Evolutionary conservation across 2,888 invertebrate species (phyloP).

Genomic region (Rhopalosiphum nymphaeae): DNA sequence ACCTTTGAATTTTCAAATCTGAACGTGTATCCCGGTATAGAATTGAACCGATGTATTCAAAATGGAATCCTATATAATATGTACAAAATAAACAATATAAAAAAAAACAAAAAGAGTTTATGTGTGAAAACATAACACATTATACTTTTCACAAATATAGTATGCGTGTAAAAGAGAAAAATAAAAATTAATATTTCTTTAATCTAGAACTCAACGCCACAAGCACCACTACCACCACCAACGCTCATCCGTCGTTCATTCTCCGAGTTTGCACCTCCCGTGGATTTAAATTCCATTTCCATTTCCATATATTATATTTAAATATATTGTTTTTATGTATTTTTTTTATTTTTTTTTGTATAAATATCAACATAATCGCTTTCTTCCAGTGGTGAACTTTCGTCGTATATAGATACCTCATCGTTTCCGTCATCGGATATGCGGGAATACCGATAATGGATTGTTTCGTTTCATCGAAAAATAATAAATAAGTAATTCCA

Average conservation of each 20-base stretch:
- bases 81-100: background rate
- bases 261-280: background rate
- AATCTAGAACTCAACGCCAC: background rate
- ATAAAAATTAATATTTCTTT: slow-evolving; percentile 41
- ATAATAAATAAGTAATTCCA: slow-evolving; percentile 34
- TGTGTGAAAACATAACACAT: background rate
- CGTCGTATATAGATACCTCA: background rate
- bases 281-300: slow-evolving; percentile 37
- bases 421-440: slow-evolving; percentile 35
- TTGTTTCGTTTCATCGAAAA: slow-evolving; percentile 16
- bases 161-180: background rate
- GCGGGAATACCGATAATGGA: slow-evolving; percentile 37
- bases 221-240: no score
- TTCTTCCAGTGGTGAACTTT: background rate
- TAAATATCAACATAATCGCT: slow-evolving; percentile 27
- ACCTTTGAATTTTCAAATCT: slow-evolving; percentile 1
- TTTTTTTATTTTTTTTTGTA: background rate
- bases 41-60: slow-evolving; percentile 11
- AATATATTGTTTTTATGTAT: background rate
- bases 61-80: background rate
- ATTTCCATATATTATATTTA: background rate
- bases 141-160: background rate
- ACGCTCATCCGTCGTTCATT: background rate
- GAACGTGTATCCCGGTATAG: background rate
- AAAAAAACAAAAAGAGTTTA: background rate